phyloP scores from a whole-genome alignment of 1,140 invertebrate species.

The Euwallacea similis region DNA sequence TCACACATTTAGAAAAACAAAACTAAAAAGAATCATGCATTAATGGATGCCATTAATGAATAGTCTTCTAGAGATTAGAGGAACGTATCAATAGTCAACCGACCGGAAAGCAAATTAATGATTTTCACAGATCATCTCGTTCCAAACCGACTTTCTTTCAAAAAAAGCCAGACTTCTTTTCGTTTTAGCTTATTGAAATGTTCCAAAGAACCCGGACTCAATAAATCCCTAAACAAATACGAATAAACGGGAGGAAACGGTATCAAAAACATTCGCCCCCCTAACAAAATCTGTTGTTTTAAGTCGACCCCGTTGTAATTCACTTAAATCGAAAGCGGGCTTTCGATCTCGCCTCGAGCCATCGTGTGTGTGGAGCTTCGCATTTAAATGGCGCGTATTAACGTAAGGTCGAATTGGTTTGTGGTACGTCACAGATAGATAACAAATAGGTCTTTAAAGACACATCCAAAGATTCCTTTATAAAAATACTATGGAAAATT shows the following conservation, averaged over 20 bases:
- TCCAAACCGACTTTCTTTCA: too few species aligned
- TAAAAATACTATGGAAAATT: too few species aligned
- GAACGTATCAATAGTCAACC: too few species aligned
- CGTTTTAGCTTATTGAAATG: too few species aligned
- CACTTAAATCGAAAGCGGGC: slow-evolving; percentile 9
- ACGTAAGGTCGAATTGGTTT: background rate
- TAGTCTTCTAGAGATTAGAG: too few species aligned
- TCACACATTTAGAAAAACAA: too few species aligned
- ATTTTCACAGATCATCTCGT: too few species aligned
- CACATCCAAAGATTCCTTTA: too few species aligned
- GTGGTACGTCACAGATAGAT: background rate
- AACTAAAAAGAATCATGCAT: too few species aligned
- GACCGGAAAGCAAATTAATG: too few species aligned
- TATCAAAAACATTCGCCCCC: background rate
- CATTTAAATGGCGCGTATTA: slow-evolving; percentile 15
- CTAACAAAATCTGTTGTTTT: slow-evolving; percentile 11
- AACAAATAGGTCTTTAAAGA: background rate
- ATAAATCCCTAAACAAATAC: background rate
- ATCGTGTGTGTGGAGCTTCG: slow-evolving; percentile 1
- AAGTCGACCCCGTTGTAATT: slow-evolving; percentile 9
- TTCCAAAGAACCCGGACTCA: background rate
- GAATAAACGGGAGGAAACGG: background rate
- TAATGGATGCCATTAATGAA: too few species aligned
- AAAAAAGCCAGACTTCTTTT: too few species aligned
- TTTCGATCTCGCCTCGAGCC: slow-evolving; percentile 1